Base-by-base conservation (phyloP, 2,888 invertebrate genomes). In the Nasonia oneida region DNA sequence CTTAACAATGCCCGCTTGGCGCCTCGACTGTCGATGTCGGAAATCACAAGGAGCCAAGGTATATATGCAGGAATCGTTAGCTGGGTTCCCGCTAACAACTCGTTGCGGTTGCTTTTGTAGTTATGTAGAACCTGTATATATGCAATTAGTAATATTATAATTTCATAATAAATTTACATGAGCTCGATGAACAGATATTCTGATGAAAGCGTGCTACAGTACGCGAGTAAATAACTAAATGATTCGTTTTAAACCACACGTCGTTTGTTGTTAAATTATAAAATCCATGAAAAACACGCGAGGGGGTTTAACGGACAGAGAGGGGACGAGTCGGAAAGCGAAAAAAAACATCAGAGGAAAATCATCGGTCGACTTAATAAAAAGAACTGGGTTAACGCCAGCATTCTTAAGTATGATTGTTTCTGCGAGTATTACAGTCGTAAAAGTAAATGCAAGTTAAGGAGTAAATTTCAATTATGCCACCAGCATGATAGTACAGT, bases 381-480 rank as follows among this genome's bases (percentile, higher is more conserved):
- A 73, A 50, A 37, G 50, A 75, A 78, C 15, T 61, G 14, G 77
- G 71, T 83, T 83, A 78, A 78, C 57, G 61, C 8, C 8, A n/a
- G 71, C 39, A 73, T 73, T 14, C 29, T 77, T 73, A 71, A 83
- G 83, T 71, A 73, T 78, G 77, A 83, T 83, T 83, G 77, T 73
- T 78, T 73, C 71, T 71, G 57, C 57, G 15, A 42, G 47, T 73
- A 83, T 61, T 53, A 37, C 39, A 42, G 47, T 61, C 77, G 12
- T 83, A 70, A 83, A 78, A 71, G 10, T 42, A 53, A 53, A 76
- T 8, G 29, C 79, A 29, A 77, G 39, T 67, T 76, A 33, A 39
- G 77, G 71, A 78, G 18, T 78, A 71, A 77, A 47, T 83, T 78
- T 78, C 77, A 83, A 83, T 83, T 83, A 78, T 33, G 39, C 5